Evolutionary conservation across 1,140 invertebrate species (phyloP).

Genomic region (Tachypleus tridentatus): DNA sequence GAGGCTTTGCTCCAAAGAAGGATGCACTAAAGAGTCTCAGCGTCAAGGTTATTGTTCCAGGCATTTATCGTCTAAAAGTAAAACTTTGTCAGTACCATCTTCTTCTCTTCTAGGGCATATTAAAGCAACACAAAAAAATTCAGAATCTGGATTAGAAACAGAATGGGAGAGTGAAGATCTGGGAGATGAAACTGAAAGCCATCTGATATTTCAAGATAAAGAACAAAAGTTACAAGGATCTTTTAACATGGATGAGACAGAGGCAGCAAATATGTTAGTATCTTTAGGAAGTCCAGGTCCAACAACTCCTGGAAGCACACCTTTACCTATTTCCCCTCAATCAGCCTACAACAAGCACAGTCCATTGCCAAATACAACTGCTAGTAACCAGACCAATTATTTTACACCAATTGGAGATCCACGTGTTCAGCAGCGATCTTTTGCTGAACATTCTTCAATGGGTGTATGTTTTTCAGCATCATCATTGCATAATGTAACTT

Average conservation of each 20-base stretch:
- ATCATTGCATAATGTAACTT: too few species aligned
- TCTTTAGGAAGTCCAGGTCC: constrained; percentile 81
- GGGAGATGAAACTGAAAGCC: constrained; percentile 53
- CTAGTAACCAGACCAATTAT: not conserved
- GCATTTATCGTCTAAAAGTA: constrained; percentile 79
- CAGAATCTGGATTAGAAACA: constrained; percentile 39
- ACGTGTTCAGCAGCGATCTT: too few species aligned
- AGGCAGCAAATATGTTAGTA: constrained; percentile 92
- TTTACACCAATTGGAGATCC: not conserved
- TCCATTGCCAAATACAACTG: constrained; percentile 10
- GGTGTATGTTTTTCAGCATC: too few species aligned
- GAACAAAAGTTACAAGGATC: constrained; percentile 50
- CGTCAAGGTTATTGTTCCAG: constrained; percentile 88
- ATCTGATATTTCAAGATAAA: constrained; percentile 53
- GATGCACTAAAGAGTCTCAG: constrained; percentile 97
- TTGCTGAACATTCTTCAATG: too few species aligned
- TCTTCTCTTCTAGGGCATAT: constrained; percentile 16
- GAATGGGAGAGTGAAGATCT: constrained; percentile 65
- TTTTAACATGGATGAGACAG: constrained; percentile 85
- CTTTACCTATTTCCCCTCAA: constrained; percentile 17
- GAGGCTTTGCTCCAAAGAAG: constrained; percentile 83
- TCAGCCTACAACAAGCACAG: constrained; percentile 6
- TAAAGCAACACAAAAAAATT: constrained; percentile 26
- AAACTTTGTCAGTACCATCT: constrained; percentile 37
- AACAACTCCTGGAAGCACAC: constrained; percentile 51